phyloP scores from a whole-genome alignment of 2,797 vertebrate species.

The Pangasius sanitwongsei region DNA sequence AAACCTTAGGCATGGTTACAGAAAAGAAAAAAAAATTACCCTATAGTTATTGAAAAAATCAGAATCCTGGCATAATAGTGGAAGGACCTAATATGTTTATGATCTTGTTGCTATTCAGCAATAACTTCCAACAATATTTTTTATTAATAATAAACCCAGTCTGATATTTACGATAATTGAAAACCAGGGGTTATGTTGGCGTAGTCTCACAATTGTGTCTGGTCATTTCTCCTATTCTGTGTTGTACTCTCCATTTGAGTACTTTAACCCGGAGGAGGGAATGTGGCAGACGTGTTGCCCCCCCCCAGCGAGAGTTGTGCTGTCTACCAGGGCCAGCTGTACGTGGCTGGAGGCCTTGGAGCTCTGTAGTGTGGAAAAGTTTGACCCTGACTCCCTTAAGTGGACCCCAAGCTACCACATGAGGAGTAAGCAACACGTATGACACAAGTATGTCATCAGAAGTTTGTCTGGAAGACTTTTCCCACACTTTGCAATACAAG shows the following conservation, averaged over 20 bases:
- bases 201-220: neutral
- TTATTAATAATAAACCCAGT: neutral
- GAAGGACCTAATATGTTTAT: neutral
- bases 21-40: neutral
- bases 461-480: neutral
- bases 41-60: neutral
- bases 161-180: neutral
- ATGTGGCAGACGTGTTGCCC: constrained; percentile 61
- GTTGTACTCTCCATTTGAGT: neutral
- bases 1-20: neutral
- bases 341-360: constrained; percentile 66
- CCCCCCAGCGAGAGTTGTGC: constrained; percentile 67
- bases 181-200: neutral
- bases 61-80: neutral
- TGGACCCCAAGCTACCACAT: constrained; percentile 62
- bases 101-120: neutral
- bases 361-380: constrained; percentile 62
- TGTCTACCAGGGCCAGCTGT: constrained; percentile 65
- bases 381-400: constrained; percentile 56
- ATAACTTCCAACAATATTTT: neutral
- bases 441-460: constrained; percentile 56
- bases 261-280: constrained; percentile 55
- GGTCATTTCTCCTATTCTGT: neutral
- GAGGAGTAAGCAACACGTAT: constrained; percentile 63
- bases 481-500: constrained; percentile 1